phyloP scores from a whole-genome alignment of 2,113 vertebrate species.

The Synchiropus splendidus region DNA sequence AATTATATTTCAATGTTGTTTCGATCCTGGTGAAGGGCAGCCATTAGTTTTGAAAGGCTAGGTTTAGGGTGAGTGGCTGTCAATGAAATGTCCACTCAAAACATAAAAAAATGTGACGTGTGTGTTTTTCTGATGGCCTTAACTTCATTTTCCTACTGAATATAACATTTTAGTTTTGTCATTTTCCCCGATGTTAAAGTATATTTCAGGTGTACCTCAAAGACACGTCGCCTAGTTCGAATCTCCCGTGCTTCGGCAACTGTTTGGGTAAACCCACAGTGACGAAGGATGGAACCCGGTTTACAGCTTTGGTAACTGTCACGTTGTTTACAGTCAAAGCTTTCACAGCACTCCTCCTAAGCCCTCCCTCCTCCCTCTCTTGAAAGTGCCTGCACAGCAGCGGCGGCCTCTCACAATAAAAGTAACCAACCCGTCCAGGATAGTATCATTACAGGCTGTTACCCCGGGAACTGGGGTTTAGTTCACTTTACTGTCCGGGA shows the following conservation, averaged over 20 bases:
- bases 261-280: slow-evolving; percentile 16
- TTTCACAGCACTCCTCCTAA: slow-evolving; percentile 35
- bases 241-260: slow-evolving; percentile 1
- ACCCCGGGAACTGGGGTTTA: slow-evolving; percentile 3
- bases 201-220: no score
- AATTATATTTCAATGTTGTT: no score
- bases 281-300: slow-evolving; percentile 19
- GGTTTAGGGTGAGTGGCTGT: no score
- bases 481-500: slow-evolving; percentile 3
- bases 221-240: no score
- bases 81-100: no score
- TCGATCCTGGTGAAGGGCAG: no score
- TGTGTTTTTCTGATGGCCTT: no score
- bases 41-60: no score
- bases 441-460: neutral
- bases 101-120: no score
- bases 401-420: slow-evolving; percentile 20
- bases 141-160: no score
- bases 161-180: no score
- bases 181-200: no score
- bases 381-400: slow-evolving; percentile 18
- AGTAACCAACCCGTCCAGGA: slow-evolving; percentile 5
- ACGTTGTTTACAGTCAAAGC: slow-evolving; percentile 36
- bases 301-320: slow-evolving; percentile 36
- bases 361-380: slow-evolving; percentile 17